These are phyloP conservation scores for Orthonyx spaldingii DNA, from an alignment of 2,113 vertebrate species.

Conservation along the genomic window DNA sequence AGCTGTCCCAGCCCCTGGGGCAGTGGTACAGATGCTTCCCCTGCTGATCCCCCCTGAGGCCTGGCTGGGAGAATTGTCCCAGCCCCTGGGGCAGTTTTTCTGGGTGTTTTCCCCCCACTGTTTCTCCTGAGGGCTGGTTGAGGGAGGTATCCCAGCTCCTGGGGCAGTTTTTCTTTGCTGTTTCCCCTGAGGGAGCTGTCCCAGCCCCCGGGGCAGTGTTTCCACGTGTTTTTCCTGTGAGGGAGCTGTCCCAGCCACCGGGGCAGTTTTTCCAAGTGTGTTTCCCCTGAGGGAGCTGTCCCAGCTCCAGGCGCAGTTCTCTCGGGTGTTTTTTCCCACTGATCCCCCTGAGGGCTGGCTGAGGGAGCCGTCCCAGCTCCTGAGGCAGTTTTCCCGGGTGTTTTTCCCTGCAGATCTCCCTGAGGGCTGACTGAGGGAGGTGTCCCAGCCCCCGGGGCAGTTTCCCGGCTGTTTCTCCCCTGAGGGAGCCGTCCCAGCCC, in stretches of 20 bases:
- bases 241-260: background rate
- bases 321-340: too few relatives aligned
- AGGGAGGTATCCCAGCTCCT: too few relatives aligned
- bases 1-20: fast-evolving
- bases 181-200: background rate
- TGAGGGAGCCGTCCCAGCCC: background rate
- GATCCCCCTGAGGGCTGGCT: too few relatives aligned
- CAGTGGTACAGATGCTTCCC: background rate
- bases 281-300: background rate
- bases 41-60: too few relatives aligned
- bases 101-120: too few relatives aligned
- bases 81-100: too few relatives aligned
- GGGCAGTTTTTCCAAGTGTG: background rate
- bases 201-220: too few relatives aligned
- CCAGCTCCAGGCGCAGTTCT: fast-evolving
- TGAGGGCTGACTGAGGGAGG: background rate
- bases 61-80: too few relatives aligned
- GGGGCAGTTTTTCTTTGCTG: background rate
- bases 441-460: too few relatives aligned
- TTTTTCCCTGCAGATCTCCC: background rate
- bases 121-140: too few relatives aligned
- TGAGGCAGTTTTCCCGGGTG: background rate
- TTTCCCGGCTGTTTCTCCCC: background rate
- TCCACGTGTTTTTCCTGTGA: too few relatives aligned
- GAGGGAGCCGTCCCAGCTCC: background rate